Base-by-base conservation (phyloP, 1,140 invertebrate genomes). In the Bombus sibiricus region DNA sequence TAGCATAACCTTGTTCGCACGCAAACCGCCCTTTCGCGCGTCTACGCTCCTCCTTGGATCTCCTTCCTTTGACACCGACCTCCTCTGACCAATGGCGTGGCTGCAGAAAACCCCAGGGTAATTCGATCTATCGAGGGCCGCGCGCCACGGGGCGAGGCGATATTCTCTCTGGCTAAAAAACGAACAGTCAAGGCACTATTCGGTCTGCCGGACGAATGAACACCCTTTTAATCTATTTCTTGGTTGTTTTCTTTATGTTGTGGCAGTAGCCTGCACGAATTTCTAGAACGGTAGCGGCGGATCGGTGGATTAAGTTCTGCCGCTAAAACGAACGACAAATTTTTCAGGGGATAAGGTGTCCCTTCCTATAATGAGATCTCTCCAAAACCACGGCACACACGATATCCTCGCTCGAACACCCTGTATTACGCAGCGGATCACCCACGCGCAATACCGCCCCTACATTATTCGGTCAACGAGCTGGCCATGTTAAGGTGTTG, bases 1-100 rank as follows among this genome's bases (percentile, higher is more conserved):
- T 93, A 93, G 88, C 90, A 92, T 93, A 93, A 92, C 81, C 89
- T 85, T 87, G 86, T 88, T 92, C 90, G 91, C 90, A 91, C 87
- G 92, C 91, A 86, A 92, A 84, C 80, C 83, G 80, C 78, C 77
- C 86, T 82, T 86, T 89, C 64, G 81, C 83, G 43, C 72, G 69
- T 88, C 32, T 68, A 79, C 53, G 83, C 85, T 88, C 84, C 83
- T 83, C 86, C 90, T 88, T 77, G 76, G 57, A 87, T 81, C 89
- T 81, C 86, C 86, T 90, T 88, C 81, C 85, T 91, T 91, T 91
- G 90, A 88, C 83, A 83, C 69, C 76, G 82, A 59, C 68, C 64
- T 64, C n/a, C 59, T 72, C 82, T 90, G 85, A 32, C 90, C 90
- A 91, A 91, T 91, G 72, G 88, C 84, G 57, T 73, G 85, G 86